A percentile compares a stretch with the other conserved stretches of the same genome.
Evolutionary conservation across 2,888 invertebrate species (phyloP).

Genomic region (Cecidostiba fungosa): DNA sequence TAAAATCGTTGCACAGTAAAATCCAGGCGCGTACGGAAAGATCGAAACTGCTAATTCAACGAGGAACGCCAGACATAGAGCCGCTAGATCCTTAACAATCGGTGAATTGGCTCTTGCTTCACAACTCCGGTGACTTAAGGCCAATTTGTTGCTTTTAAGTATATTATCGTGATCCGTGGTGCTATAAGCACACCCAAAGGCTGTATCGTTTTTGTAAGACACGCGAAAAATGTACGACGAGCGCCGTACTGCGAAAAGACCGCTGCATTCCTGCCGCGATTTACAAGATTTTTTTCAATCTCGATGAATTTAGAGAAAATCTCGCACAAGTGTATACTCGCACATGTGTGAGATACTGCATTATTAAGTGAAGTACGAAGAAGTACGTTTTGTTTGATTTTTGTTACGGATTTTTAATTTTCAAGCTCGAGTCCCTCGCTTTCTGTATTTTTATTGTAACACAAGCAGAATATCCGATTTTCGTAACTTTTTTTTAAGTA

Average conservation of each 20-base stretch:
- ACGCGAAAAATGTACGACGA: slow-evolving; percentile 29
- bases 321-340: neutral
- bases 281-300: slow-evolving; percentile 43
- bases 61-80: slow-evolving; percentile 92
- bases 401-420: slow-evolving; percentile 54
- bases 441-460: slow-evolving; percentile 41
- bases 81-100: slow-evolving; percentile 82
- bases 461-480: slow-evolving; percentile 26
- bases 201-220: slow-evolving; percentile 51
- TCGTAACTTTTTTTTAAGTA: slow-evolving; percentile 36
- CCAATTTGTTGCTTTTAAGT: slow-evolving; percentile 42
- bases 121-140: slow-evolving; percentile 32
- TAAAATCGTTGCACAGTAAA: slow-evolving; percentile 93
- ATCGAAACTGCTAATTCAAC: slow-evolving; percentile 92
- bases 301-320: slow-evolving; percentile 37
- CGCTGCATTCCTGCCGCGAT: slow-evolving; percentile 60
- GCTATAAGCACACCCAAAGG: slow-evolving; percentile 18
- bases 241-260: slow-evolving; percentile 30
- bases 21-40: slow-evolving; percentile 93
- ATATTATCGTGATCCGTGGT: slow-evolving; percentile 23
- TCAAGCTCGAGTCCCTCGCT: slow-evolving; percentile 41
- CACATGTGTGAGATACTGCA: neutral
- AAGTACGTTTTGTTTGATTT: slow-evolving; percentile 53
- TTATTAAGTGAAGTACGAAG: slow-evolving; percentile 7
- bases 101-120: slow-evolving; percentile 50